A percentile compares a stretch with the other conserved stretches of the same genome.
phyloP scores from a whole-genome alignment of 37 sponge, comb jelly and placozoan genomes.

The Mnemiopsis leidyi region DNA sequence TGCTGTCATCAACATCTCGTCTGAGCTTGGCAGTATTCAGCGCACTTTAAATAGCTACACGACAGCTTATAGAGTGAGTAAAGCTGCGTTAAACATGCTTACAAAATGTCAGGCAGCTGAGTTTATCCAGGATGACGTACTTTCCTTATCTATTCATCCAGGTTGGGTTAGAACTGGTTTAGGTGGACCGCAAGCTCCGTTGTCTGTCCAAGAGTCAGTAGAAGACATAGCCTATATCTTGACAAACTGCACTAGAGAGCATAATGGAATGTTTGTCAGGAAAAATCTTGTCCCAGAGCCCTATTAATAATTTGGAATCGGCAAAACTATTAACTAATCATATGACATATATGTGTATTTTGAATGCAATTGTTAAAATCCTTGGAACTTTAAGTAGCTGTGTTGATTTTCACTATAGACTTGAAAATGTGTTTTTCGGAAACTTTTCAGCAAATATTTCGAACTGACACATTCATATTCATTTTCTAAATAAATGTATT shows the following conservation, averaged over 20 bases:
- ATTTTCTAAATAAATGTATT: no score
- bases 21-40: constrained; percentile 17
- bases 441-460: no score
- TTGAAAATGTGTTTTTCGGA: no score
- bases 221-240: neutral
- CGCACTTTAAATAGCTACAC: neutral
- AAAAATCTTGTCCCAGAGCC: neutral
- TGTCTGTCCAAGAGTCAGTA: neutral
- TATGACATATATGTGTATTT: no score
- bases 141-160: constrained; percentile 28
- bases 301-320: neutral
- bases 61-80: constrained; percentile 2
- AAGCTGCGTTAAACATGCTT: constrained; percentile 55
- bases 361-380: no score
- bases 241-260: neutral
- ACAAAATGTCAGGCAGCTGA: neutral
- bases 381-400: no score
- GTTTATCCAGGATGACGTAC: neutral
- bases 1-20: neutral
- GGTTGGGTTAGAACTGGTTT: constrained; percentile 51
- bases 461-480: no score
- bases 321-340: no score
- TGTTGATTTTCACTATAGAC: no score
- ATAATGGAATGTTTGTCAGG: neutral
- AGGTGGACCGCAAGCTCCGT: constrained; percentile 18